These are phyloP conservation scores for Nylanderia fulva DNA, from an alignment of 1,140 invertebrate genomes.

Conservation along the genomic window DNA sequence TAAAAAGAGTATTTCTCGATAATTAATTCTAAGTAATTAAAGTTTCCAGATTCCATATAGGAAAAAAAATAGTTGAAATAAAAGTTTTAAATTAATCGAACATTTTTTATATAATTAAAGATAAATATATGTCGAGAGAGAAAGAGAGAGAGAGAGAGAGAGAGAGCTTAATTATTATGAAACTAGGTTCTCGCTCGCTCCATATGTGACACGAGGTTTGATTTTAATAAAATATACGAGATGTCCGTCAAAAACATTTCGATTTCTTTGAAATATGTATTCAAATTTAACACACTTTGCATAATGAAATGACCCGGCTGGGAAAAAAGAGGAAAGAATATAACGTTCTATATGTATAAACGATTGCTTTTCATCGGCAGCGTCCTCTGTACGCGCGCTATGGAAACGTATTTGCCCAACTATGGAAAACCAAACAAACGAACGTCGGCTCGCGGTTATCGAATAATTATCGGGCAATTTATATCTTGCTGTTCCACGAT, in stretches of 20 bases:
- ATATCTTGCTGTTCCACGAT: slow-evolving; percentile 59
- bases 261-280: background rate
- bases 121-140: background rate
- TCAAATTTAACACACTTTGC: background rate
- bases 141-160: too few species aligned
- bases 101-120: slow-evolving; percentile 1
- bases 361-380: background rate
- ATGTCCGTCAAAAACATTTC: background rate
- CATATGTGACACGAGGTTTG: background rate
- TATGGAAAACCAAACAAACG: slow-evolving; percentile 30
- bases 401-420: slow-evolving; percentile 24
- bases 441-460: slow-evolving; percentile 29
- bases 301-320: background rate
- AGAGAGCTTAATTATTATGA: too few species aligned
- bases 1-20: background rate
- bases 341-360: slow-evolving; percentile 19
- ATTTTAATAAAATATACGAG: slow-evolving; percentile 28
- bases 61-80: background rate
- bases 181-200: background rate
- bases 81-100: background rate
- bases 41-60: background rate
- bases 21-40: background rate
- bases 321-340: slow-evolving; percentile 1
- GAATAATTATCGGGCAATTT: slow-evolving; percentile 77
- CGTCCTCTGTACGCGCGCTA: background rate